Evolutionary conservation across 2,797 vertebrate genomes (phyloP).

Genomic region (Gobio occitaniae): DNA sequence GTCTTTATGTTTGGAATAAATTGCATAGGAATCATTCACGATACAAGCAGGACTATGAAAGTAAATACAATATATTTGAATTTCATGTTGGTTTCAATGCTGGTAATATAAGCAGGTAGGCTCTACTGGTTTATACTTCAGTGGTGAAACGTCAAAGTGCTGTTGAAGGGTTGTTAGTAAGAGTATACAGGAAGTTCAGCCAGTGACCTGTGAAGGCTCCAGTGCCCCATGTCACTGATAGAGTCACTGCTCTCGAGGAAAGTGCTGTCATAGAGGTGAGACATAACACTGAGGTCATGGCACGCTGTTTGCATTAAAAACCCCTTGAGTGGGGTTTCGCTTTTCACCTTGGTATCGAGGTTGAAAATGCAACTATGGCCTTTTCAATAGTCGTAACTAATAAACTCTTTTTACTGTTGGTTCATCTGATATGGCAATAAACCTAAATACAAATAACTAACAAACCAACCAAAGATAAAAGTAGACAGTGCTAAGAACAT

Average conservation of each 20-base stretch:
- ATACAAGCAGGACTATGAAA: not conserved
- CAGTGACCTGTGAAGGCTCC: constrained; percentile 27
- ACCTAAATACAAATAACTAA: no score
- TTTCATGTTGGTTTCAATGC: not conserved
- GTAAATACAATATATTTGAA: not conserved
- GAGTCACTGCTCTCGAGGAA: constrained; percentile 11
- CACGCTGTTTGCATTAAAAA: constrained; percentile 28
- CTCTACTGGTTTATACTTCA: not conserved
- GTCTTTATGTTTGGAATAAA: not conserved
- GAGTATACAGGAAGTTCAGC: not conserved
- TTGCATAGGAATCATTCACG: not conserved
- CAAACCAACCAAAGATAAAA: not conserved
- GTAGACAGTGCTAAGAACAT: not conserved
- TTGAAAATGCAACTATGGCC: not conserved
- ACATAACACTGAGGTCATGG: constrained; percentile 20
- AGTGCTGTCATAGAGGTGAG: constrained; percentile 23
- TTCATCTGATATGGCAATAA: not conserved
- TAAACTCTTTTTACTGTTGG: not conserved
- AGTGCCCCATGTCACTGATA: constrained; percentile 16
- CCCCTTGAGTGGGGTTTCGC: not conserved
- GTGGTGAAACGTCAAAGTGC: not conserved
- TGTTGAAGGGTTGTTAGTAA: constrained; percentile 23
- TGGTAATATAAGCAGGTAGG: no score
- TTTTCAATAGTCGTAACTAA: not conserved
- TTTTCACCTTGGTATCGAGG: not conserved